Percentiles rank a stretch among this genome's conserved stretches.
Evolutionary conservation across 1,140 invertebrate species (phyloP).

Genomic region (Alviniconcha marisindica): DNA sequence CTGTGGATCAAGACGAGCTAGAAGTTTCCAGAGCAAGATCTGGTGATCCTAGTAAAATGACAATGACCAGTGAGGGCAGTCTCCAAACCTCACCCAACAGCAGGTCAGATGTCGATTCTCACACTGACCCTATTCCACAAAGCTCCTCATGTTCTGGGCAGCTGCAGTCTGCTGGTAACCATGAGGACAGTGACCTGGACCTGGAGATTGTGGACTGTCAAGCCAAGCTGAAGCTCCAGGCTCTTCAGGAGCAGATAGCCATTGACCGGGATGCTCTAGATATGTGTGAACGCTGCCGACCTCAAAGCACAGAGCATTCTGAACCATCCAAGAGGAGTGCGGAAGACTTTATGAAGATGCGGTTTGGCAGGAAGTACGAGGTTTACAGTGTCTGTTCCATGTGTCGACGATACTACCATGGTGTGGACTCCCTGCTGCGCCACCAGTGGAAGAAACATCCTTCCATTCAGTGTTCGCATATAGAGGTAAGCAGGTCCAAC

Average conservation of each 20-base stretch:
- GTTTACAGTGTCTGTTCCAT: slow-evolving; percentile 65
- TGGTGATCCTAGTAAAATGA: too few species aligned
- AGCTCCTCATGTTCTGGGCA: background rate
- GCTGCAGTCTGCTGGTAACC: background rate
- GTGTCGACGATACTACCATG: slow-evolving; percentile 59
- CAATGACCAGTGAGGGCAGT: too few species aligned
- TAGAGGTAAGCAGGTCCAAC: slow-evolving; percentile 42
- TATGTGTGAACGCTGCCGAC: slow-evolving; percentile 14
- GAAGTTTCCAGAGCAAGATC: too few species aligned
- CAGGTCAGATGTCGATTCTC: too few species aligned
- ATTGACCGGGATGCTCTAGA: slow-evolving; percentile 24
- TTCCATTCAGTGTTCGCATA: slow-evolving; percentile 54
- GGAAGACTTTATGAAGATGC: slow-evolving; percentile 56
- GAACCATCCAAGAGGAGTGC: slow-evolving; percentile 38
- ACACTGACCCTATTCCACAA: background rate
- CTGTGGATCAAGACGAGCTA: too few species aligned
- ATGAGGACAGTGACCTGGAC: background rate
- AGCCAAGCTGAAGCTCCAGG: background rate
- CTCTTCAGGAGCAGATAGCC: slow-evolving; percentile 8
- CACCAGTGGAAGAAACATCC: slow-evolving; percentile 67
- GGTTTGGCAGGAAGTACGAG: slow-evolving; percentile 55
- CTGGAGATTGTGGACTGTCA: background rate
- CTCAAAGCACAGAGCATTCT: slow-evolving; percentile 2
- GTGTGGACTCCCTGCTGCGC: slow-evolving; percentile 49
- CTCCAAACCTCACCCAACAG: too few species aligned